Conservation (phyloP, 2,113 vertebrate species). For the Planiliza haematocheilus region DNA sequence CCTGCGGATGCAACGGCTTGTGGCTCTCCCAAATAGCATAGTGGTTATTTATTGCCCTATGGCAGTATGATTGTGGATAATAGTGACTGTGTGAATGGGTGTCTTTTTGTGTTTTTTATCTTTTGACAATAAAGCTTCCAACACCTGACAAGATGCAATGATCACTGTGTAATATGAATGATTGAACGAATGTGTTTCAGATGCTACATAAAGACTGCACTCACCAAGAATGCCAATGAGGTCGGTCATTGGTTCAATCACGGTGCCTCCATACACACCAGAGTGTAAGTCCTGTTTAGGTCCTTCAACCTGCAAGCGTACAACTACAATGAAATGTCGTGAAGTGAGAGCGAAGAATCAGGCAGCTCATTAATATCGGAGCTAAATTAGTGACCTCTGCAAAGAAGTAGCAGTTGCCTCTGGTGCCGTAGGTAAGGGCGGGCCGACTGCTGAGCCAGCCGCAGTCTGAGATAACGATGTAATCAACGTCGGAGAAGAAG, state of each 20-base stretch:
- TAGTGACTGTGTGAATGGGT: too few relatives aligned
- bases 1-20: too few relatives aligned
- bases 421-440: slow-evolving; percentile 86
- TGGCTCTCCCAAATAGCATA: too few relatives aligned
- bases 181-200: neutral
- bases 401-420: slow-evolving; percentile 88
- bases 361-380: too few relatives aligned
- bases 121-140: too few relatives aligned
- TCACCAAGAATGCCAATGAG: slow-evolving; percentile 84
- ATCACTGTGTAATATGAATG: too few relatives aligned
- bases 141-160: too few relatives aligned
- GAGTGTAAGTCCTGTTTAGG: slow-evolving; percentile 85
- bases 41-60: too few relatives aligned
- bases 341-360: too few relatives aligned
- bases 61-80: too few relatives aligned
- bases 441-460: slow-evolving; percentile 84
- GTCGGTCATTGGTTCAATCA: slow-evolving; percentile 86
- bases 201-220: neutral
- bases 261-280: slow-evolving; percentile 83
- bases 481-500: slow-evolving; percentile 86
- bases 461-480: slow-evolving; percentile 86
- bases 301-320: slow-evolving; percentile 79
- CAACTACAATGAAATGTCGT: neutral
- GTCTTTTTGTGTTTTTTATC: too few relatives aligned
- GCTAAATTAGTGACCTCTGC: slow-evolving; percentile 77